Evolutionary conservation across 2,888 invertebrate species (phyloP), one percentile per base, ranked within the genome.

Genomic region (Antheraea assamensis): DNA sequence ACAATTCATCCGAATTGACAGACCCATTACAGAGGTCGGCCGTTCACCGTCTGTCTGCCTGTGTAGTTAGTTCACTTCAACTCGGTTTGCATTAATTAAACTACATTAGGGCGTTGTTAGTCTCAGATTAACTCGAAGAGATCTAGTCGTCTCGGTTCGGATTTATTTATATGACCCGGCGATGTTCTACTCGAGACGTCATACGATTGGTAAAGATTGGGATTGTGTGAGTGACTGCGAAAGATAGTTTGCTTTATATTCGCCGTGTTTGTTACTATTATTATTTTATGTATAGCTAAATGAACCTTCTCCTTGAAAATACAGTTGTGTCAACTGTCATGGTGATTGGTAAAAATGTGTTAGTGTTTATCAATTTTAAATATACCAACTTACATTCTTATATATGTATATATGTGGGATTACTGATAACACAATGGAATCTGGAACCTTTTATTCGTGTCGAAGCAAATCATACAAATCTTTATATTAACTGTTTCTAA

Each of bases 11-110:
- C 75, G 76, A 81, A 81, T 81, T 81, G 83, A 77, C 83, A 78
- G 24, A 24, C 52, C 17, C 55, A 66, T 71, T 66, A n/a, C 55
- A 68, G 24, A 74, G 74, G 74, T 74, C 74, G 90, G 88, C 83
- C 89, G 81, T 88, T 88, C 82, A 84, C 89, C 77, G 90, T 89
- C 89, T 89, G 86, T 85, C 85, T 82, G 78, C 79, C 79, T n/a
- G n/a, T n/a, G n/a, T n/a, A n/a, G n/a, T n/a, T 80, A 80, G 79
- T 79, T 79, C 79, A 80, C 88, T 87, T 88, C 88, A 88, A 87
- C 88, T 88, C 85, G 77, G 77, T 77, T 82, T 42, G 84, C 85
- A 83, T 83, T 85, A 82, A 83, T 88, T 87, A 85, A 83, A 86
- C 81, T 81, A 83, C 83, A 82, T 74, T 52, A 74, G 24, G 52